Evolutionary conservation across 1,140 invertebrate species (phyloP).

Genomic region (Bombus confusus): DNA sequence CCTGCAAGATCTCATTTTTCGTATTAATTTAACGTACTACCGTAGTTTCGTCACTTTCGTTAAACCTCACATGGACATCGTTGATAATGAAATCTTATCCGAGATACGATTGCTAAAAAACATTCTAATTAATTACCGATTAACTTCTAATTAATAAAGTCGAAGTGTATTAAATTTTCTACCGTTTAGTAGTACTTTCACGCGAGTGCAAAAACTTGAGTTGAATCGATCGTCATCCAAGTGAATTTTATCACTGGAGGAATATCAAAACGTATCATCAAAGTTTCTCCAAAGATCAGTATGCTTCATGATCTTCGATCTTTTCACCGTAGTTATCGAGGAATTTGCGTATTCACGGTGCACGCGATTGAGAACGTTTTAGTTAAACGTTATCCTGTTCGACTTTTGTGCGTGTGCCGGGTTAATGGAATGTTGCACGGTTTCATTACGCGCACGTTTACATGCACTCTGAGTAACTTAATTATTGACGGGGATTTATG

Average conservation of each 20-base stretch:
- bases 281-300: not conserved
- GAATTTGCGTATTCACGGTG: not conserved
- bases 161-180: not conserved
- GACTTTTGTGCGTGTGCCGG: not conserved
- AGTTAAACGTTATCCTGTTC: not conserved
- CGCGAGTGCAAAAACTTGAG: too few relatives aligned
- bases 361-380: conserved; percentile 10
- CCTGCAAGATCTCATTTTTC: too few relatives aligned
- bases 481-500: not conserved
- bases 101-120: too few relatives aligned
- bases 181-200: not conserved
- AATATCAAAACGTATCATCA: not conserved
- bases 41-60: too few relatives aligned
- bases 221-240: not conserved
- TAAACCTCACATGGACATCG: too few relatives aligned
- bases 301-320: not conserved
- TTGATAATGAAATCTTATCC: too few relatives aligned
- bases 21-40: too few relatives aligned
- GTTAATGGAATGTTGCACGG: not conserved
- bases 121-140: too few relatives aligned
- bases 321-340: not conserved
- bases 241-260: not conserved
- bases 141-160: not conserved
- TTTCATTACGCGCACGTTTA: not conserved
- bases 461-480: not conserved